Evolutionary conservation across 2,888 invertebrate species (phyloP).

Genomic region (Macroteleia sp.): DNA sequence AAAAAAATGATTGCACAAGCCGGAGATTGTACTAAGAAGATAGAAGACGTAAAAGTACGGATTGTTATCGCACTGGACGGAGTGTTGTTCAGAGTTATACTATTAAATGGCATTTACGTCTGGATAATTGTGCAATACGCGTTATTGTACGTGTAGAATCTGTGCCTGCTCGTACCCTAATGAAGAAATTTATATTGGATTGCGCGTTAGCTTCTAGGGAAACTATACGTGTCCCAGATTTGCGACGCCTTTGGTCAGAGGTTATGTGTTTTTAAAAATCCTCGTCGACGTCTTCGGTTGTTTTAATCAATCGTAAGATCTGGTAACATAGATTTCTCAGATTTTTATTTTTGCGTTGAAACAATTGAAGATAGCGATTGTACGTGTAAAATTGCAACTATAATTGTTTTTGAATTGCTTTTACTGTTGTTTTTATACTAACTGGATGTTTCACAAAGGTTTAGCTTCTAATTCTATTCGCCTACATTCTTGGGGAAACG

Average conservation of each 20-base stretch:
- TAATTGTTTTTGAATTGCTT: no score
- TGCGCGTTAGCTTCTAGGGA: conserved; percentile 20
- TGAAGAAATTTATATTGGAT: conserved; percentile 52
- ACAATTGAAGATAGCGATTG: no score
- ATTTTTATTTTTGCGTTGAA: no score
- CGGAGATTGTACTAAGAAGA: conserved; percentile 46
- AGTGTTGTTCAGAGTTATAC: conserved; percentile 43
- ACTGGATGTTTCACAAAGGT: no score
- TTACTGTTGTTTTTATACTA: no score
- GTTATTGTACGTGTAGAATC: conserved; percentile 49
- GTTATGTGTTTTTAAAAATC: not conserved
- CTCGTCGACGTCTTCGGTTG: no score
- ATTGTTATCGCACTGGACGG: conserved; percentile 48
- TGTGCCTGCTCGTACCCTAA: conserved; percentile 33
- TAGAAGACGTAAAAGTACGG: conserved; percentile 52
- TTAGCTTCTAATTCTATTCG: no score
- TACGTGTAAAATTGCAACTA: no score
- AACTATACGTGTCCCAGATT: conserved; percentile 28
- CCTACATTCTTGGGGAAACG: no score
- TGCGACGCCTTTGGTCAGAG: not conserved
- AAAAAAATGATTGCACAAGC: conserved; percentile 46
- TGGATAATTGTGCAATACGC: conserved; percentile 51
- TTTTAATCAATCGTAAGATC: no score
- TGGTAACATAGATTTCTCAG: no score
- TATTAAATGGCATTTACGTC: conserved; percentile 57